Conservation (phyloP, 2,888 invertebrate species). For the Aphelenchoides bicaudatus region DNA sequence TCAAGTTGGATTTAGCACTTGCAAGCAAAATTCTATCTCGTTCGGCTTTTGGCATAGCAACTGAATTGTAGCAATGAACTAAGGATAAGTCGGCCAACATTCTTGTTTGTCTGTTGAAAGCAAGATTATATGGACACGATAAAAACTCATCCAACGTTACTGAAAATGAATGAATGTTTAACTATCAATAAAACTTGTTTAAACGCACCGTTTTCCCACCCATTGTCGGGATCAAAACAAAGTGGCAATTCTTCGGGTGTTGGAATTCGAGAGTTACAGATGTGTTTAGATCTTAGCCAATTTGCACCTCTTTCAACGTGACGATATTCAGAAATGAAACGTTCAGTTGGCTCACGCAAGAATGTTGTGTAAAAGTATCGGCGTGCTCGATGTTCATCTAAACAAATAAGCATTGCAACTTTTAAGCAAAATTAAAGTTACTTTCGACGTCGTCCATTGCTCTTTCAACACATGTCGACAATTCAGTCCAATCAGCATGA, state of each 20-base stretch:
- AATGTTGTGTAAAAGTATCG: constrained; percentile 93
- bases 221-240: constrained; percentile 62
- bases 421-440: constrained; percentile 24
- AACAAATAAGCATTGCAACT: constrained; percentile 19
- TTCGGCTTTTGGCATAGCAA: constrained; percentile 22
- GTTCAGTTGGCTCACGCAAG: constrained; percentile 83
- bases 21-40: constrained; percentile 78
- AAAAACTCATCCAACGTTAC: constrained; percentile 83
- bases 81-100: constrained; percentile 93
- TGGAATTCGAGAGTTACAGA: constrained; percentile 66
- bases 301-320: constrained; percentile 78
- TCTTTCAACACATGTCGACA: constrained; percentile 69
- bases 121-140: constrained; percentile 84
- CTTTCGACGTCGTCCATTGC: constrained; percentile 77
- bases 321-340: constrained; percentile 90
- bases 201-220: constrained; percentile 69
- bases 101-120: constrained; percentile 89
- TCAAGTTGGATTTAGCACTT: constrained; percentile 89
- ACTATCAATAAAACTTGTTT: too few species aligned
- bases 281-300: constrained; percentile 62
- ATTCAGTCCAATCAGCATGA: constrained; percentile 85
- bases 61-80: constrained; percentile 83
- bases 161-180: constrained; percentile 1
- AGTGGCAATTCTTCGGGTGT: constrained; percentile 76
- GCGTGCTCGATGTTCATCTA: constrained; percentile 60